Percentiles rank a stretch among this genome's conserved stretches.
phyloP scores from a whole-genome alignment of 2,888 invertebrate genomes.

The Leptinotarsa rubiginosa region DNA sequence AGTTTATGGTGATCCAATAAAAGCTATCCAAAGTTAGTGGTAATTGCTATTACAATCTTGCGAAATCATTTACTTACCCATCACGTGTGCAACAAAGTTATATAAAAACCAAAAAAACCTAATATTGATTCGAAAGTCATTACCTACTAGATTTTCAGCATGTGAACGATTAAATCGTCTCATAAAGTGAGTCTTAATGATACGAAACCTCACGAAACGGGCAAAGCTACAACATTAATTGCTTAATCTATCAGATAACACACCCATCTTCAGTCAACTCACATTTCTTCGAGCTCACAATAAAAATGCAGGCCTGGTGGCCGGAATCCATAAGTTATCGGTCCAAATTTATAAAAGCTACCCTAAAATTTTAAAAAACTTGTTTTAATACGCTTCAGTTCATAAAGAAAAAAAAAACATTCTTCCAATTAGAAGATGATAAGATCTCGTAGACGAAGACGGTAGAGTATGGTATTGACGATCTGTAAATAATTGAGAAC shows the following conservation, averaged over 20 bases:
- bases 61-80: too few species aligned
- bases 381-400: not conserved
- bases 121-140: constrained; percentile 46
- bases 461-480: not conserved
- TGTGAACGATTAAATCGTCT: constrained; percentile 53
- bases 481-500: not conserved
- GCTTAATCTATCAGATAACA: constrained; percentile 65
- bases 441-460: not conserved
- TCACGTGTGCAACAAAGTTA: too few species aligned
- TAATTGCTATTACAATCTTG: too few species aligned
- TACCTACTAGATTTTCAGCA: constrained; percentile 48
- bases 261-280: constrained; percentile 57
- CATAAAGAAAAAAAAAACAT: not conserved
- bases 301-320: constrained; percentile 49
- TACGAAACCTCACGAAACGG: constrained; percentile 61
- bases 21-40: too few species aligned
- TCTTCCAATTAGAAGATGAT: constrained; percentile 13
- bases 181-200: constrained; percentile 62
- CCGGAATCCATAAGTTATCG: constrained; percentile 39
- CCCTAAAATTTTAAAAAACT: constrained; percentile 1
- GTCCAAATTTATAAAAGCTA: not conserved
- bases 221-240: constrained; percentile 62
- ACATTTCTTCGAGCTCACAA: constrained; percentile 55
- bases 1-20: too few species aligned
- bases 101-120: constrained; percentile 34